Evolutionary conservation across 1,140 invertebrate species (phyloP).

Genomic region (Heliconius eleuchia): DNA sequence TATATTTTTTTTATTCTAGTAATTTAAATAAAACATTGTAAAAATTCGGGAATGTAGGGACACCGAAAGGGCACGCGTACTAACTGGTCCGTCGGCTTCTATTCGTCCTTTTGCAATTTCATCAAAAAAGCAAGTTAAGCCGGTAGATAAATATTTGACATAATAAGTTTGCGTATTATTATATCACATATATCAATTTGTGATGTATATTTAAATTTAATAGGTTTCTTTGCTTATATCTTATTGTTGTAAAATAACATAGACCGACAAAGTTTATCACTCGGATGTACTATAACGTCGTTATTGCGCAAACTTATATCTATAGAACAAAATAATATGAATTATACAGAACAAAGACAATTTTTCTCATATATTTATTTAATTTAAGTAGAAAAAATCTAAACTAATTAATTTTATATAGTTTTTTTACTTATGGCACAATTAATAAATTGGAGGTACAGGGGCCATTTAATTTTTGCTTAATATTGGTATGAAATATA

Average conservation of each 20-base stretch:
- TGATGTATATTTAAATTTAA: conserved; percentile 20
- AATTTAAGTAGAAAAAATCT: not conserved
- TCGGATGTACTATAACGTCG: conserved; percentile 70
- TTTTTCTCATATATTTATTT: not conserved
- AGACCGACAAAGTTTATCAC: conserved; percentile 79
- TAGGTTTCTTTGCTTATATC: conserved; percentile 17
- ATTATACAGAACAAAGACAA: not conserved
- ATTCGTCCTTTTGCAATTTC: conserved; percentile 73
- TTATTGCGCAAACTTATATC: conserved; percentile 69
- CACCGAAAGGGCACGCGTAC: conserved; percentile 48
- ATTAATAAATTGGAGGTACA: too few relatives aligned
- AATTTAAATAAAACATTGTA: conserved; percentile 29
- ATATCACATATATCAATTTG: not conserved
- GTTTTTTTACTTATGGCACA: too few relatives aligned
- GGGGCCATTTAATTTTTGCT: too few relatives aligned
- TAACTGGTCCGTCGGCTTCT: conserved; percentile 60
- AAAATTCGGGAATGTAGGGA: conserved; percentile 58
- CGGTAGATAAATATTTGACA: conserved; percentile 7
- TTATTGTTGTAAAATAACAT: conserved; percentile 22
- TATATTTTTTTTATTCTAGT: not conserved
- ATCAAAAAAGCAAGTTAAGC: conserved; percentile 51
- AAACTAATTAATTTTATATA: too few relatives aligned
- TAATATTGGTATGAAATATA: too few relatives aligned
- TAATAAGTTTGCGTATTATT: not conserved
- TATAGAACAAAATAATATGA: conserved; percentile 7